Evolutionary conservation across 2,797 vertebrate species (phyloP), one percentile per base, ranked within the genome.

Genomic region (Mionectes olivaceus): DNA sequence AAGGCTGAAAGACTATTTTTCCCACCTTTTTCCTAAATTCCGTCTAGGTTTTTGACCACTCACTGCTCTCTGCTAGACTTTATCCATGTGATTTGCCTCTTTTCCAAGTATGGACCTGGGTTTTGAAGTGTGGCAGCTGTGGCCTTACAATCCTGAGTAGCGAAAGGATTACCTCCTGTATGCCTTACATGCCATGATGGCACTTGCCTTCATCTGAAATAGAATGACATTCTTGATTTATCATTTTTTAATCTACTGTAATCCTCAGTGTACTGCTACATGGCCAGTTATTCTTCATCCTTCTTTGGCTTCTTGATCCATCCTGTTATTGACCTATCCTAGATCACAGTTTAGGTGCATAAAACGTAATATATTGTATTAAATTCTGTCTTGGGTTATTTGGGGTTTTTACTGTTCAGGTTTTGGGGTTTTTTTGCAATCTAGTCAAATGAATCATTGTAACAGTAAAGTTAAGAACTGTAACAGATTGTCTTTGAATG

Each of bases 141-240:
- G 68, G 32, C 73, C 12, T 71, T 65, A 73, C 35, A 79, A 63
- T 52, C 39, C 70, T 49, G 63, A 73, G 68, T 2, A 89, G 63
- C 47, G 44, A 87, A 69, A 46, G 52, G 78, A 87, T 95, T 92
- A 89, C 32, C 64, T 89, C 37, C 67, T 78, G 39, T 82, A 37
- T 59, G 33, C 28, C 52, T 74, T 43, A 35, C 23, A 10, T 69
- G 35, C 41, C 50, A 44, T 1, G 3, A 30, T 33, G 55, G 39
- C 32, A 60, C 49, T 64, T 75, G 57, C 52, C 80, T 92, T 92
- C 60, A 80, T 77, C 84, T 74, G 81, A 89, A 91, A 92, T 32
- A 85, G 87, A 84, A 89, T 76, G 12, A 35, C 41, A 53, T 63
- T 93, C 19, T 52, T 47, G 28, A 47, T 79, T 33, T 70, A 89